These are phyloP conservation scores for Cavia porcellus DNA, from an alignment of 2,113 vertebrate species.

Conservation along the genomic window DNA sequence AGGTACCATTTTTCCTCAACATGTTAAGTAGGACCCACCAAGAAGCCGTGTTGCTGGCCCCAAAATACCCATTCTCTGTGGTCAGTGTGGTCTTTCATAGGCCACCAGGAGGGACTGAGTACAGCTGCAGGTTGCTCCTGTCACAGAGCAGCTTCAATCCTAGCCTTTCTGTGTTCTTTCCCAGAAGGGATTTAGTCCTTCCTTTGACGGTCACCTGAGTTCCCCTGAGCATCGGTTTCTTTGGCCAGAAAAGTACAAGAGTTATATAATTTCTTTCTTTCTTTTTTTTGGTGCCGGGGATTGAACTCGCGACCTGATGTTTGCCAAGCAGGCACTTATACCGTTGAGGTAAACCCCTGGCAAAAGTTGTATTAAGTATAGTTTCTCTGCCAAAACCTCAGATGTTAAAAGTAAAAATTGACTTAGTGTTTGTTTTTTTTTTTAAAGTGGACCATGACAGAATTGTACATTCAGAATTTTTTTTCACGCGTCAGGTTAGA, in stretches of 20 bases:
- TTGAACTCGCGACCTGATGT: no score
- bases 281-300: no score
- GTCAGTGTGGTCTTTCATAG: neutral
- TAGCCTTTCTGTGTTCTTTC: neutral
- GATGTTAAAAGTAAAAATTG: neutral
- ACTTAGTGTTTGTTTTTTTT: neutral
- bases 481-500: neutral
- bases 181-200: neutral
- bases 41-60: neutral
- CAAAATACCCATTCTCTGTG: neutral
- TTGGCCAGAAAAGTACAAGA: neutral
- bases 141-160: neutral
- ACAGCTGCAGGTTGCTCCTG: neutral
- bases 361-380: neutral
- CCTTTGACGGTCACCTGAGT: neutral
- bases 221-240: neutral
- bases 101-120: neutral
- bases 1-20: conserved; percentile 87
- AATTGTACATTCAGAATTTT: neutral
- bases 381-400: neutral
- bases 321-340: no score
- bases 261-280: no score
- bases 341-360: no score
- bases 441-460: neutral
- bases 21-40: neutral